Conservation (phyloP, 1,140 invertebrate species). For the Drosophila pseudoobscura region DNA sequence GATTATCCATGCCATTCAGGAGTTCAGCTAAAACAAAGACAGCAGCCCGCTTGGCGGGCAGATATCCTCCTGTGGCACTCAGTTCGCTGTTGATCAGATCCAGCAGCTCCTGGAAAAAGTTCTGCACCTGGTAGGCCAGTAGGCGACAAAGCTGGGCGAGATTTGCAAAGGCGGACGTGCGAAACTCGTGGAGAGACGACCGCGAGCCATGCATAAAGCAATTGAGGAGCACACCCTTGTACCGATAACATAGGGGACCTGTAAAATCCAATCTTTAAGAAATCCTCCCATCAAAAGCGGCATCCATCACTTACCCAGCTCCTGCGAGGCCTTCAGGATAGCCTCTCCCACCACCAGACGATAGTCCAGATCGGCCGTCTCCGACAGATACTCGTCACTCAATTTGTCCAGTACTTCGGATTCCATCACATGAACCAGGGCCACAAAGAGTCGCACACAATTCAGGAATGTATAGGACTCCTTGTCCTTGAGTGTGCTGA, state of each 20-base stretch:
- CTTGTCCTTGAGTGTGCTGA: slow-evolving; percentile 62
- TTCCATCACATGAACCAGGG: slow-evolving; percentile 69
- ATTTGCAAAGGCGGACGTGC: slow-evolving; percentile 91
- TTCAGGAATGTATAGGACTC: slow-evolving; percentile 82
- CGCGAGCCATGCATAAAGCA: slow-evolving; percentile 87
- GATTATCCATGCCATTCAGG: slow-evolving; percentile 87
- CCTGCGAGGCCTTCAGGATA: slow-evolving; percentile 87
- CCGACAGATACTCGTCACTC: slow-evolving; percentile 72
- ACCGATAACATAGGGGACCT: slow-evolving; percentile 88
- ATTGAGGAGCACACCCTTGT: slow-evolving; percentile 88
- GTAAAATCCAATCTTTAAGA: background rate
- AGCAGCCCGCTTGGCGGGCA: slow-evolving; percentile 89
- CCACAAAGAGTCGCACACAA: slow-evolving; percentile 72
- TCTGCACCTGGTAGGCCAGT: slow-evolving; percentile 88
- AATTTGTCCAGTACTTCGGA: slow-evolving; percentile 72
- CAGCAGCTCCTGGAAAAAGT: slow-evolving; percentile 88
- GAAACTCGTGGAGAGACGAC: slow-evolving; percentile 87
- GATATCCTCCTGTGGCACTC: slow-evolving; percentile 85
- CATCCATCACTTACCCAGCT: slow-evolving; percentile 85
- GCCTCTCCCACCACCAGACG: slow-evolving; percentile 91
- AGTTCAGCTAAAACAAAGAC: slow-evolving; percentile 88
- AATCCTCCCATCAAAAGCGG: background rate
- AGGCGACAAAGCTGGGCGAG: slow-evolving; percentile 90
- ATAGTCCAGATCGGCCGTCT: slow-evolving; percentile 59
- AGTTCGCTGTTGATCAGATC: slow-evolving; percentile 87